phyloP scores from a whole-genome alignment of 2,888 invertebrate genomes.

The Archips xylosteana region DNA sequence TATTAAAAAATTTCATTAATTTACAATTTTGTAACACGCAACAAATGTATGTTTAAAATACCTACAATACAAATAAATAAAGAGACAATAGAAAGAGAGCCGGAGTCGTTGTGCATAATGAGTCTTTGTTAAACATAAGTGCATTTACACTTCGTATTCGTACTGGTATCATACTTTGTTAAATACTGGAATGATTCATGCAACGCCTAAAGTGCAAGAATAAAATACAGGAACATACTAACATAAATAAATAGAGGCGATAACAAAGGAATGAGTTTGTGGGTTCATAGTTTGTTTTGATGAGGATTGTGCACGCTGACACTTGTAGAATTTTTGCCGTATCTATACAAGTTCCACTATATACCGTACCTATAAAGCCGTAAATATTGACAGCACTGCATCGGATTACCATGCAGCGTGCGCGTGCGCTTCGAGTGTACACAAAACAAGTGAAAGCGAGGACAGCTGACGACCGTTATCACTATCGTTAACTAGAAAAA shows the following conservation, averaged over 20 bases:
- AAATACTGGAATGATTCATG: conserved; percentile 49
- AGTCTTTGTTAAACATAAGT: conserved; percentile 54
- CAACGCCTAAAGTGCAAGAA: conserved; percentile 44
- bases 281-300: conserved; percentile 10
- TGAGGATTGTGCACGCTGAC: neutral
- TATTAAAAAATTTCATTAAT: conserved; percentile 6
- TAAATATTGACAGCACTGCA: neutral
- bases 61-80: conserved; percentile 36
- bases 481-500: conserved; percentile 29
- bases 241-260: neutral
- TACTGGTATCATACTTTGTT: conserved; percentile 49
- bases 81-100: conserved; percentile 52
- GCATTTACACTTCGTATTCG: conserved; percentile 47
- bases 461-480: conserved; percentile 37
- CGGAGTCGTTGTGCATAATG: conserved; percentile 47
- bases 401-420: conserved; percentile 50
- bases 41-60: neutral
- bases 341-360: neutral
- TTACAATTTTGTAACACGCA: conserved; percentile 37
- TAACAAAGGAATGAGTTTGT: conserved; percentile 18
- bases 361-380: too few species aligned
- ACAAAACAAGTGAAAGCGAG: conserved; percentile 57
- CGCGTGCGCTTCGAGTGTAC: conserved; percentile 47
- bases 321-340: neutral
- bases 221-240: neutral